phyloP scores from a whole-genome alignment of 2,888 invertebrate species.

The Cheilosia variabilis region DNA sequence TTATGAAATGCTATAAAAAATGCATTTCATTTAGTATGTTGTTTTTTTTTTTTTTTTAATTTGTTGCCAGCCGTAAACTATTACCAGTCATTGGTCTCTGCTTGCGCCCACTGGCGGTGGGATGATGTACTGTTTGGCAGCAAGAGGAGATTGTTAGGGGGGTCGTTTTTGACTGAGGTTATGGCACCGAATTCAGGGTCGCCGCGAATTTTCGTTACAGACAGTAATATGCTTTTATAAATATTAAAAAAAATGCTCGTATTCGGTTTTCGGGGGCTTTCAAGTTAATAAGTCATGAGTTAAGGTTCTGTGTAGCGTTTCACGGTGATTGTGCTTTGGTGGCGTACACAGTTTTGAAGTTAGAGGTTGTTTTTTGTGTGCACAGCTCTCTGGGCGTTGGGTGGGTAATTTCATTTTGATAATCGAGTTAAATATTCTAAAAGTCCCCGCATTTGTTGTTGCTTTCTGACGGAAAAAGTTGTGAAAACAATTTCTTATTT shows the following conservation, averaged over 20 bases:
- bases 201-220: constrained; percentile 35
- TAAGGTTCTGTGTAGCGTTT: constrained; percentile 12
- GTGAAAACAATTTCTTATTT: no score
- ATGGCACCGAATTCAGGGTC: constrained; percentile 45
- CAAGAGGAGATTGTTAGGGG: constrained; percentile 5
- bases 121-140: neutral
- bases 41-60: constrained; percentile 25
- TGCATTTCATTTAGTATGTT: constrained; percentile 63
- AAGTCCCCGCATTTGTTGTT: neutral
- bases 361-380: neutral
- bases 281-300: constrained; percentile 56
- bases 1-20: constrained; percentile 52
- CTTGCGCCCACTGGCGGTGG: neutral
- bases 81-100: constrained; percentile 41
- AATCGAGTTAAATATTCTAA: constrained; percentile 48
- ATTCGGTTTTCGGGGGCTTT: constrained; percentile 45
- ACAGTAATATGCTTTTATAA: constrained; percentile 59
- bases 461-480: no score
- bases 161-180: constrained; percentile 32
- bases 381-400: neutral
- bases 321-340: neutral
- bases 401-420: constrained; percentile 39
- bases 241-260: constrained; percentile 60
- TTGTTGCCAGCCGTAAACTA: constrained; percentile 27
- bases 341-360: neutral